Percentiles rank a stretch among this genome's conserved stretches.
phyloP scores from a whole-genome alignment of 35 echinoderm and acorn worm species.

The Apostichopus californicus region DNA sequence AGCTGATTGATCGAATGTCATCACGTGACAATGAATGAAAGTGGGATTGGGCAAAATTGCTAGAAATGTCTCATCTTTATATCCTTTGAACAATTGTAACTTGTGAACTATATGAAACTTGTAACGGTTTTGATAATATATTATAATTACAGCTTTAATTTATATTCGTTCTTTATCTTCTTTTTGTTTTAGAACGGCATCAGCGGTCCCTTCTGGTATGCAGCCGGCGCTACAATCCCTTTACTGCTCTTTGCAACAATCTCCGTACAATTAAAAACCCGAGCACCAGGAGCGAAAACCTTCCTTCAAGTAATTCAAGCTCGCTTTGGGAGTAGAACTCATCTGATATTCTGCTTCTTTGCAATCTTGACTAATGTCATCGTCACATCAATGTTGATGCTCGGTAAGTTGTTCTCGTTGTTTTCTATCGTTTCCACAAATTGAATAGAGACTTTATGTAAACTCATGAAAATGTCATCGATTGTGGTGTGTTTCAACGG shows the following conservation, averaged over 20 bases:
- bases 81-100: too few species aligned
- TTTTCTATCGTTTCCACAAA: background rate
- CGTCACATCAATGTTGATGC: slow-evolving; percentile 93
- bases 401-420: slow-evolving; percentile 62
- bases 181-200: slow-evolving; percentile 73
- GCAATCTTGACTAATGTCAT: slow-evolving; percentile 94
- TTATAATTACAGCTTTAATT: too few species aligned
- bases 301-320: slow-evolving; percentile 96
- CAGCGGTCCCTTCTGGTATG: slow-evolving; percentile 98
- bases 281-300: slow-evolving; percentile 92
- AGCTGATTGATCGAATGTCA: too few species aligned
- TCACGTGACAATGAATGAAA: too few species aligned
- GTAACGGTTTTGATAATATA: too few species aligned
- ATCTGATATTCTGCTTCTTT: slow-evolving; percentile 89
- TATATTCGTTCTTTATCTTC: too few species aligned
- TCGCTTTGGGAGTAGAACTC: slow-evolving; percentile 77
- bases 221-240: slow-evolving; percentile 87
- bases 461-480: too few species aligned
- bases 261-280: slow-evolving; percentile 90
- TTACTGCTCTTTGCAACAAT: slow-evolving; percentile 85
- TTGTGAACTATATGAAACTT: too few species aligned
- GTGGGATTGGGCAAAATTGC: too few species aligned
- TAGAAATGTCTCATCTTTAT: too few species aligned
- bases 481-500: too few species aligned
- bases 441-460: too few species aligned